These are phyloP conservation scores for Steinernema scapterisci DNA, from an alignment of 2,888 invertebrate species.

Conservation along the genomic window DNA sequence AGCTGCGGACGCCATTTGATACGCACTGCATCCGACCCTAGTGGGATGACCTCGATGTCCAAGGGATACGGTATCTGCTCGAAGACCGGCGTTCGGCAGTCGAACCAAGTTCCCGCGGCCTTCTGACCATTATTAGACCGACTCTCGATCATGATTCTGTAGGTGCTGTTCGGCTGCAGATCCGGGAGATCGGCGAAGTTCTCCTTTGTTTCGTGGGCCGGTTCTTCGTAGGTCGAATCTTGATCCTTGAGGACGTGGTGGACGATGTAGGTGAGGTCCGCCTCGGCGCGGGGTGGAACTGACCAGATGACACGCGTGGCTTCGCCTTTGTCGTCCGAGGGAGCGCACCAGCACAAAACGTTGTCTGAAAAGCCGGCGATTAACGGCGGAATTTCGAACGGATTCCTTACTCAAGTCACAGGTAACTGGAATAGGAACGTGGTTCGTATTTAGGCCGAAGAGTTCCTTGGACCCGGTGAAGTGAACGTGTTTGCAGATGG, in stretches of 20 bases:
- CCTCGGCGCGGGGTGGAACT: background rate
- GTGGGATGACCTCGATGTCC: conserved; percentile 1
- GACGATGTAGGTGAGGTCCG: conserved; percentile 34
- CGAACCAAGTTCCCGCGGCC: conserved; percentile 37
- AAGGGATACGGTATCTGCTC: conserved; percentile 33
- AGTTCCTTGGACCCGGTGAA: background rate
- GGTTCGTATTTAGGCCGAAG: background rate
- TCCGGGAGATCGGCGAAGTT: conserved; percentile 37
- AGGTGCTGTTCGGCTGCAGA: conserved; percentile 38
- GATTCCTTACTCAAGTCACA: background rate
- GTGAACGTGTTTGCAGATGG: background rate
- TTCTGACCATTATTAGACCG: conserved; percentile 30
- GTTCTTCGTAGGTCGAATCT: conserved; percentile 34
- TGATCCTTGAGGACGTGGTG: conserved; percentile 41
- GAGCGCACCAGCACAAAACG: background rate
- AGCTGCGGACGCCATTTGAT: conserved; percentile 32
- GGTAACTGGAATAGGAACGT: background rate
- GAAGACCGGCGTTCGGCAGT: conserved; percentile 34
- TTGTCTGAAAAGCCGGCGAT: background rate
- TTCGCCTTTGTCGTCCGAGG: conserved; percentile 12
- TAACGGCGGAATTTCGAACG: too few relatives aligned
- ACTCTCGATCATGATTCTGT: conserved; percentile 37
- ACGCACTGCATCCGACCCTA: conserved; percentile 26
- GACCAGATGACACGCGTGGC: conserved; percentile 12
- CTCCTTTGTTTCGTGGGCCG: conserved; percentile 33